These are phyloP conservation scores for Denticeps clupeoides DNA, from an alignment of 2,797 vertebrate species.

Conservation along the genomic window DNA sequence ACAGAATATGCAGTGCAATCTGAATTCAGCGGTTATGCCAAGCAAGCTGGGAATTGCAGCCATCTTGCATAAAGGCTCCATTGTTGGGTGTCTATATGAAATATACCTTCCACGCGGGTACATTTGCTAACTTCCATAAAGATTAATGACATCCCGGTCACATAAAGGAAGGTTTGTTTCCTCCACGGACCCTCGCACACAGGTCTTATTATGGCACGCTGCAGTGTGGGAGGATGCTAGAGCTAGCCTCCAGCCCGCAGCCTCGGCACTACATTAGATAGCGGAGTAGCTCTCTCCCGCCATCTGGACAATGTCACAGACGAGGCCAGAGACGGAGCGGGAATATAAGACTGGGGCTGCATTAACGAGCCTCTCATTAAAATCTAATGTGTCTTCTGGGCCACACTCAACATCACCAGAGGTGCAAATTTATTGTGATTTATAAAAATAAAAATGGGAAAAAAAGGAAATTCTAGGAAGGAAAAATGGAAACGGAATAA, in stretches of 20 bases:
- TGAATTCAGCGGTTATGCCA: constrained; percentile 1
- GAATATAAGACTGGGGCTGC: too few relatives aligned
- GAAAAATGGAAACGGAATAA: constrained; percentile 1
- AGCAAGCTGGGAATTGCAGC: constrained; percentile 18
- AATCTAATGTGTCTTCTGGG: too few relatives aligned
- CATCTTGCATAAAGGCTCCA: constrained; percentile 46
- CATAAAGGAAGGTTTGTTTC: constrained; percentile 56
- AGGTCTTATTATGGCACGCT: constrained; percentile 40
- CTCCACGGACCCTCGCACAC: constrained; percentile 39
- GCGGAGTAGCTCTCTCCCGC: constrained; percentile 32
- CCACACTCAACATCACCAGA: too few relatives aligned
- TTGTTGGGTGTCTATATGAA: constrained; percentile 52
- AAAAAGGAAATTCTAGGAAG: not conserved
- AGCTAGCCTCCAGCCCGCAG: not conserved
- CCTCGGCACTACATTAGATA: constrained; percentile 29
- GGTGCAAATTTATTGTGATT: too few relatives aligned
- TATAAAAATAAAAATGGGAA: constrained; percentile 1
- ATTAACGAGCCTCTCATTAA: too few relatives aligned
- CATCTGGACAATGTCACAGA: constrained; percentile 54
- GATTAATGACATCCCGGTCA: constrained; percentile 53
- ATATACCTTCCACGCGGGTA: constrained; percentile 53
- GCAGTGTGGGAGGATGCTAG: constrained; percentile 15
- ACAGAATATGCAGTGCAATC: not conserved
- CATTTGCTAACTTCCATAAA: constrained; percentile 56
- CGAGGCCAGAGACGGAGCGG: too few relatives aligned